A percentile compares a stretch with the other conserved stretches of the same genome.
phyloP scores from a whole-genome alignment of 2,888 invertebrate genomes.

The Drosophila diplacantha region DNA sequence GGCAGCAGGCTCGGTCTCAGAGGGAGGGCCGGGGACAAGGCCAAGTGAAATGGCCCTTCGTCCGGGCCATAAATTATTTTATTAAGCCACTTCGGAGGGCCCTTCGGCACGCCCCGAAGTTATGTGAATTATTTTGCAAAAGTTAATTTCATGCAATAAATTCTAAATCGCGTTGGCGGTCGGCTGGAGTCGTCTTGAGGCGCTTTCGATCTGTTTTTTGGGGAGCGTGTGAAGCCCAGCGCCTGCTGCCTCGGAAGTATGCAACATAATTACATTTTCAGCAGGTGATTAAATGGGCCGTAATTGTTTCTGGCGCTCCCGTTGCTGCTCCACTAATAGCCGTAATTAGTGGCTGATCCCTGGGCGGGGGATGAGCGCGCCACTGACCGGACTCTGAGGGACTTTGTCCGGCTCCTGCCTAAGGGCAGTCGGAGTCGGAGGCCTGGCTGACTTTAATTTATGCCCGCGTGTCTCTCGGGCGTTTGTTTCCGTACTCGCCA shows the following conservation, averaged over 20 bases:
- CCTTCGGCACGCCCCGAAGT: slow-evolving; percentile 63
- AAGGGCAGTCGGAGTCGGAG: background rate
- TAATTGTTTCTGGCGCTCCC: slow-evolving; percentile 73
- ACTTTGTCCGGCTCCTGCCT: background rate
- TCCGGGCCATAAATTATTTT: slow-evolving; percentile 67
- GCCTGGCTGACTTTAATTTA: slow-evolving; percentile 51
- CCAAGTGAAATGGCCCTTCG: slow-evolving; percentile 61
- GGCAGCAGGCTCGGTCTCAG: slow-evolving; percentile 26
- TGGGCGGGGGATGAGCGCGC: slow-evolving; percentile 7
- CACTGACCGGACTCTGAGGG: background rate
- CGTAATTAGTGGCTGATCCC: slow-evolving; percentile 65
- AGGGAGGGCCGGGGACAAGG: slow-evolving; percentile 5
- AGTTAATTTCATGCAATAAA: slow-evolving; percentile 72
- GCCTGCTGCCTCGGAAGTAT: slow-evolving; percentile 56
- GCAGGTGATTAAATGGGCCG: slow-evolving; percentile 76
- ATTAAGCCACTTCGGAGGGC: slow-evolving; percentile 68
- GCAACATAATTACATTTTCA: slow-evolving; percentile 75
- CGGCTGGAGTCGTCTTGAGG: slow-evolving; percentile 7
- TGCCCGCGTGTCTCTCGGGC: slow-evolving; percentile 61
- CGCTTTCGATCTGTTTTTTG: slow-evolving; percentile 17
- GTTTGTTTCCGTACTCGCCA: slow-evolving; percentile 47
- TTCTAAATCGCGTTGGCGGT: slow-evolving; percentile 66
- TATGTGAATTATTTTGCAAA: slow-evolving; percentile 70
- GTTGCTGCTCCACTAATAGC: slow-evolving; percentile 58
- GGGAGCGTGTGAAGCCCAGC: slow-evolving; percentile 25